These are phyloP conservation scores for Ceramica pisi DNA, from an alignment of 2,888 invertebrate genomes.

Conservation along the genomic window DNA sequence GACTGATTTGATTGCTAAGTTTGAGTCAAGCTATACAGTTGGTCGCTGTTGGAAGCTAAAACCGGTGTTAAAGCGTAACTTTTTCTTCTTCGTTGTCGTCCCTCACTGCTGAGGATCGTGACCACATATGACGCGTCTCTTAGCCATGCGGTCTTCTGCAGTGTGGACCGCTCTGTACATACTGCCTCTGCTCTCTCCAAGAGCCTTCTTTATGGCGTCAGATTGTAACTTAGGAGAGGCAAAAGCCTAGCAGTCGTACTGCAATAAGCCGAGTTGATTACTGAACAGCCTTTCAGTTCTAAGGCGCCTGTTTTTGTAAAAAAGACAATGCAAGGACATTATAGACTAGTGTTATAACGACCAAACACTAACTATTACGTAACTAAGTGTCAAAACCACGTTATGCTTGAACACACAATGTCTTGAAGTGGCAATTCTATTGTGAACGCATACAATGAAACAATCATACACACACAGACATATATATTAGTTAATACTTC, in stretches of 20 bases:
- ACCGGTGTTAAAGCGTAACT: too few relatives aligned
- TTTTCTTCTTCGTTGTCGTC: too few relatives aligned
- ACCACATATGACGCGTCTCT: too few relatives aligned
- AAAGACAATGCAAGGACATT: constrained; percentile 24
- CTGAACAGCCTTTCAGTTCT: neutral
- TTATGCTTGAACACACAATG: constrained; percentile 37
- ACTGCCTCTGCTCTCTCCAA: too few relatives aligned
- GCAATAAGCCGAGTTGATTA: neutral
- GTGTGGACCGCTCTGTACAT: too few relatives aligned
- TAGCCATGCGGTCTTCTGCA: too few relatives aligned
- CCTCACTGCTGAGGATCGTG: too few relatives aligned
- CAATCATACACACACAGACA: constrained; percentile 1
- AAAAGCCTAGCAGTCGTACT: neutral
- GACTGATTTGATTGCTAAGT: neutral
- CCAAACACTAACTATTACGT: constrained; percentile 46
- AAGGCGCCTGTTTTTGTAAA: neutral
- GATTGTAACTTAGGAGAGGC: neutral
- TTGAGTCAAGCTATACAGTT: neutral
- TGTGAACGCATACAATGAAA: constrained; percentile 44
- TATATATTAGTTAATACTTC: constrained; percentile 48
- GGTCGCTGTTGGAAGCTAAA: too few relatives aligned
- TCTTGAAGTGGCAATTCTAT: constrained; percentile 58
- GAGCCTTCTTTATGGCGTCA: too few relatives aligned
- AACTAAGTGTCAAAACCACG: constrained; percentile 37
- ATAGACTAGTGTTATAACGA: constrained; percentile 19